Percentiles rank a stretch among this genome's conserved stretches.
phyloP scores from a whole-genome alignment of 2,888 invertebrate species.

The Cryptocheilus praepositus region DNA sequence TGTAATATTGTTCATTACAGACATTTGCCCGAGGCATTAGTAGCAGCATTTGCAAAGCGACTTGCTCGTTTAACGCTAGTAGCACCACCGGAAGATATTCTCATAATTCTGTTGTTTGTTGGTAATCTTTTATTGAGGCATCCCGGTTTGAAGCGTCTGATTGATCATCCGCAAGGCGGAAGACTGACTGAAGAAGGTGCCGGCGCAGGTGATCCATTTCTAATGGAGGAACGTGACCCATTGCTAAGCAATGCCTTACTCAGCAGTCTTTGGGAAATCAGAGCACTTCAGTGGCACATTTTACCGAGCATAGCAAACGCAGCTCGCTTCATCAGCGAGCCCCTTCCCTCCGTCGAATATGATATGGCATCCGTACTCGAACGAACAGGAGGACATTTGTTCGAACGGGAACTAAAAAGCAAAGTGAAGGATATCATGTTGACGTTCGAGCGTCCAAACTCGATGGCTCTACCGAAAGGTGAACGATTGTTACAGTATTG shows the following conservation, averaged over 20 bases:
- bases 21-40: constrained; percentile 92
- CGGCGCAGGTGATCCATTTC: constrained; percentile 85
- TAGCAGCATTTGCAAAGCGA: constrained; percentile 95
- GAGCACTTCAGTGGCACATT: constrained; percentile 84
- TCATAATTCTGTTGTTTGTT: constrained; percentile 87
- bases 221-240: constrained; percentile 88
- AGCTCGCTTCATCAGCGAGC: constrained; percentile 83
- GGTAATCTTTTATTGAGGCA: constrained; percentile 91
- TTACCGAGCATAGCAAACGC: constrained; percentile 84
- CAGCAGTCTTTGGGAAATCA: constrained; percentile 95
- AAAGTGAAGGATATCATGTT: constrained; percentile 85
- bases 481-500: constrained; percentile 84
- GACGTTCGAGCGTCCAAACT: constrained; percentile 84
- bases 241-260: constrained; percentile 87
- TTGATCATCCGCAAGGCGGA: constrained; percentile 76
- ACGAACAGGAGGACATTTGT: constrained; percentile 82
- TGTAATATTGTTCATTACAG: constrained; percentile 73
- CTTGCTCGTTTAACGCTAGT: constrained; percentile 88
- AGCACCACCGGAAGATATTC: constrained; percentile 88
- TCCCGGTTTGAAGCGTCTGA: constrained; percentile 84
- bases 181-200: constrained; percentile 61
- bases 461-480: constrained; percentile 78
- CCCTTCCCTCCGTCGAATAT: constrained; percentile 82
- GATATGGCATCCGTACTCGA: constrained; percentile 83
- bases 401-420: constrained; percentile 86